Evolutionary conservation across 2,888 invertebrate genomes (phyloP).

Genomic region (Palloptera scutellata): DNA sequence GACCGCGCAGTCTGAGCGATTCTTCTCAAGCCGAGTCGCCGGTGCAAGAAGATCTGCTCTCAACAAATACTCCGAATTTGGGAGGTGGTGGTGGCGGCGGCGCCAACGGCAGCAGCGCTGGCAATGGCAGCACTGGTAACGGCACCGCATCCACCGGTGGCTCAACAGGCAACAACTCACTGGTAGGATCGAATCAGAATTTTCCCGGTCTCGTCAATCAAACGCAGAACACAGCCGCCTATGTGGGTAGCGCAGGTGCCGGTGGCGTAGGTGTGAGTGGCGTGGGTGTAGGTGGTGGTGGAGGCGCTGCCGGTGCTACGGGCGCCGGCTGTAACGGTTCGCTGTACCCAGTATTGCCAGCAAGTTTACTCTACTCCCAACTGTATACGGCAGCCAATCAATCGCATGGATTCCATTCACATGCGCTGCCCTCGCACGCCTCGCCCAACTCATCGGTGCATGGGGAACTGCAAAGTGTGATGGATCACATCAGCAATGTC

Average conservation of each 20-base stretch:
- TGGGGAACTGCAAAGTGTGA: constrained; percentile 73
- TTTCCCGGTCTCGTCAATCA: constrained; percentile 68
- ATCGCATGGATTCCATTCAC: constrained; percentile 76
- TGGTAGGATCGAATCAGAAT: constrained; percentile 60
- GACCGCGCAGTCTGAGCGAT: constrained; percentile 81
- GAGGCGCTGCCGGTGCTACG: constrained; percentile 45
- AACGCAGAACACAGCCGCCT: constrained; percentile 65
- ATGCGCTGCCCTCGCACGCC: constrained; percentile 72
- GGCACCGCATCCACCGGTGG: constrained; percentile 60
- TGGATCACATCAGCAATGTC: constrained; percentile 78
- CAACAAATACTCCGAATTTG: constrained; percentile 72
- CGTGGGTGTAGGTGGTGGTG: constrained; percentile 41
- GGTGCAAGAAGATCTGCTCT: constrained; percentile 79
- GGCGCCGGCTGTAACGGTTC: constrained; percentile 74
- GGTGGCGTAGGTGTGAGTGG: constrained; percentile 45
- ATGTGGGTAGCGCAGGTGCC: constrained; percentile 65
- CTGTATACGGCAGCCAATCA: constrained; percentile 82
- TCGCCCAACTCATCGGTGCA: constrained; percentile 70
- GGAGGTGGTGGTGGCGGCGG: constrained; percentile 67
- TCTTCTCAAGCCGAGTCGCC: constrained; percentile 85
- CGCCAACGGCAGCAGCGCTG: constrained; percentile 42
- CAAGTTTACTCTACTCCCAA: constrained; percentile 84
- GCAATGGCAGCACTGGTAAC: constrained; percentile 41
- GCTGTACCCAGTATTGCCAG: constrained; percentile 80
- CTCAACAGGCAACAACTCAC: constrained; percentile 48